A percentile compares a stretch with the other conserved stretches of the same genome.
These are phyloP conservation scores for human (Homo sapiens) DNA, from an alignment of 2,113 vertebrate genomes.

Conservation along the genomic window GRCh38 chr6:19167501-19168000, in stretches of 20 bases:
- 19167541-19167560: not conserved
- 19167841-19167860: not conserved
- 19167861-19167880: not conserved
- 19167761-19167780: not conserved
- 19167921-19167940: not conserved
- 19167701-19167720: no score
- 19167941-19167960: constrained; percentile 17
- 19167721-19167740: not conserved
- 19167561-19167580: not conserved
- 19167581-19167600: not conserved
- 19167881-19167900: not conserved
- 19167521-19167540: not conserved
- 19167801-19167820: not conserved
- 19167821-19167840: not conserved
- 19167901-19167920: not conserved
- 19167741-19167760: not conserved
- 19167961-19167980: not conserved
- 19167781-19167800: not conserved
- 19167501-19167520: not conserved
- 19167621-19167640: not conserved
- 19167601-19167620: not conserved
- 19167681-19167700: not conserved
- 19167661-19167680: not conserved
- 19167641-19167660: not conserved
- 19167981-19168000: not conserved